Evolutionary conservation across 2,113 vertebrate species (phyloP).

Genomic region (Macquaria ambigua): DNA sequence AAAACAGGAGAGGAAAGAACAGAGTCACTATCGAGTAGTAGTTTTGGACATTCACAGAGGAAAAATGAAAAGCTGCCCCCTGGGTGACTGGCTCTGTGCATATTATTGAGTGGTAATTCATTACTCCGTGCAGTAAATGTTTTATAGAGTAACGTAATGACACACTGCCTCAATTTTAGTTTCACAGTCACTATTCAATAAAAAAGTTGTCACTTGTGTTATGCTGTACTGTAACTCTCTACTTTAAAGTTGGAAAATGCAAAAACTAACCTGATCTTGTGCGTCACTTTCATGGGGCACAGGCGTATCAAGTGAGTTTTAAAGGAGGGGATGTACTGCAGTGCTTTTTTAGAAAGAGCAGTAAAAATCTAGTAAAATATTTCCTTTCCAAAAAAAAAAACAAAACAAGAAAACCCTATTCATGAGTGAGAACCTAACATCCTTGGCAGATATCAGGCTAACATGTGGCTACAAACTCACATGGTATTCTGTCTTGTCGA

Average conservation of each 20-base stretch:
- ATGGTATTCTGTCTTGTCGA: constrained; percentile 95
- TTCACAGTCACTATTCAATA: constrained; percentile 36
- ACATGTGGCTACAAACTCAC: constrained; percentile 73
- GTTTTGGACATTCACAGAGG: constrained; percentile 19
- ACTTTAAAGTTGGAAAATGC: constrained; percentile 23
- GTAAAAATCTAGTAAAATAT: not conserved
- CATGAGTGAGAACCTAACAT: not conserved
- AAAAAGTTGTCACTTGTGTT: not conserved
- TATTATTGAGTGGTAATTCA: constrained; percentile 59
- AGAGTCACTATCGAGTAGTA: constrained; percentile 37
- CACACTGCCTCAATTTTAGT: constrained; percentile 43
- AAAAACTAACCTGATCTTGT: constrained; percentile 15
- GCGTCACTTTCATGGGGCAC: constrained; percentile 15
- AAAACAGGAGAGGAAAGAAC: constrained; percentile 41
- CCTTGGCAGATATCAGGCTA: not conserved
- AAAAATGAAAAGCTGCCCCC: constrained; percentile 52
- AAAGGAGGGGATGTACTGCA: not conserved
- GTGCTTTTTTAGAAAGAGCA: not conserved
- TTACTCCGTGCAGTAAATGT: constrained; percentile 49
- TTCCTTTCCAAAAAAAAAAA: not conserved
- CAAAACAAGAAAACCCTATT: not conserved
- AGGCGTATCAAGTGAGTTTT: not conserved
- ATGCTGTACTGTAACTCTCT: constrained; percentile 2
- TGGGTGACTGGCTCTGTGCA: constrained; percentile 43
- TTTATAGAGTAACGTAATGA: constrained; percentile 57